Base-by-base conservation (phyloP, 2,888 invertebrate species). In the Thereva unica region DNA sequence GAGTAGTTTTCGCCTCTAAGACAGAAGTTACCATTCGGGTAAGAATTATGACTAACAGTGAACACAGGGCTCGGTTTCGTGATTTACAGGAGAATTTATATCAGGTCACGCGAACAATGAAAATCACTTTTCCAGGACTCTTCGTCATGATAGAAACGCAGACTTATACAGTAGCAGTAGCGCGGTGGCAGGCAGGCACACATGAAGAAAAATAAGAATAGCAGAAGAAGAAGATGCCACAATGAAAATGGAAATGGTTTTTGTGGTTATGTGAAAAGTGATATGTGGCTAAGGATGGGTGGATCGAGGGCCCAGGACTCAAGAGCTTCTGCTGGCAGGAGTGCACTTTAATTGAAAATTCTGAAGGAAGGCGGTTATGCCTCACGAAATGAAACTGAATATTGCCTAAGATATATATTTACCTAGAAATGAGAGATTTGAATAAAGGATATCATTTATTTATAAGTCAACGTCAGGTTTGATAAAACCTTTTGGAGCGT, bases 41-140 rank as follows among this genome's bases (percentile, higher is more conserved):
- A 64, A 64, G 64, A 64, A 54, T 64, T 64, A 64, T 64, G 53
- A 64, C 52, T 64, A 23, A 53, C 37, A 44, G 42, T 38, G 53
- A 54, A 54, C 38, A 23, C 23, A 44, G 38, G 52, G 53, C 53
- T 54, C 50, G 54, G 53, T 54, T 64, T 53, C 44, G 64, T 64
- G 64, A 64, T 64, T 64, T 54, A 64, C 64, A 54, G 42, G 53
- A 54, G 37, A 64, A 64, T 64, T 54, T 54, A 64, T 64, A 54
- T 54, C 64, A 64, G 64, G 64, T 64, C 64, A 64, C 54, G 54
- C 54, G 64, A 54, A 64, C 64, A 64, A 64, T 64, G 64, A 64
- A 64, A 64, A 64, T 64, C 64, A 64, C 64, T 64, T 64, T 64
- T 64, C 64, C 59, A 59, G 37, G 59, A 38, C 59, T 47, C 47